Base-by-base conservation (phyloP, 2,113 vertebrate genomes). In the Rafetus swinhoei region DNA sequence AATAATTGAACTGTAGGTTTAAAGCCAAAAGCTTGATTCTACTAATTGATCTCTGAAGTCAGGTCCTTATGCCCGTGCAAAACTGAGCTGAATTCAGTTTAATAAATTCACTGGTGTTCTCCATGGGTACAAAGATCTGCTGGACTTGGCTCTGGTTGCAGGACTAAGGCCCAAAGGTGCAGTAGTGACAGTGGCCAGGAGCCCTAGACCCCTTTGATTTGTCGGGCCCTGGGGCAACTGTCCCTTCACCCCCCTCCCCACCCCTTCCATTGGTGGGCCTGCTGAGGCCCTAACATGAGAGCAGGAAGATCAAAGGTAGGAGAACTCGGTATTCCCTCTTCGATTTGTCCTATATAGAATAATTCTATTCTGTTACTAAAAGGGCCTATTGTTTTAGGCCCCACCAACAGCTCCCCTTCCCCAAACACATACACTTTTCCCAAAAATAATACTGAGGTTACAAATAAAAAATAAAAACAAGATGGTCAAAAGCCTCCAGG, bases 311-410 rank as follows among this genome's bases (percentile, higher is more conserved):
- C 10, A 1, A 35, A 2, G 13, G 7, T 53, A 32, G 12, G 35
- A 32, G 0, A 0, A 35, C 0, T 29, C 74, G n/a, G 27, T 11
- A 24, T 9, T 15, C 4, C 27, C 18, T 32, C 27, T 14, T 7
- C 53, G 13, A 4, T 2, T 39, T 39, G 5, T 74, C 21, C 35
- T 74, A 22, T 22, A 74, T 21, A 74, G 19, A 35, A 74, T 35
- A 74, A 22, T 74, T 74, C 69, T 22, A 74, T 74, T 74, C 19
- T 35, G 4, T 39, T 22, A 21, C 5, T 74, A 65, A 29, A 65
- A 65, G 14, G 14, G 62, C 29, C 29, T 32, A 14, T 29, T 65
- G 62, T 39, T 39, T 39, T 35, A 74, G 69, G 16, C 18, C 69
- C 32, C 65, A n/a, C 16, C 65, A 69, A 0, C 8, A 11, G 12